Percentiles rank a stretch among this genome's conserved stretches.
Conservation (phyloP, 2,888 invertebrate species). For the Hypomecis atomaria region DNA sequence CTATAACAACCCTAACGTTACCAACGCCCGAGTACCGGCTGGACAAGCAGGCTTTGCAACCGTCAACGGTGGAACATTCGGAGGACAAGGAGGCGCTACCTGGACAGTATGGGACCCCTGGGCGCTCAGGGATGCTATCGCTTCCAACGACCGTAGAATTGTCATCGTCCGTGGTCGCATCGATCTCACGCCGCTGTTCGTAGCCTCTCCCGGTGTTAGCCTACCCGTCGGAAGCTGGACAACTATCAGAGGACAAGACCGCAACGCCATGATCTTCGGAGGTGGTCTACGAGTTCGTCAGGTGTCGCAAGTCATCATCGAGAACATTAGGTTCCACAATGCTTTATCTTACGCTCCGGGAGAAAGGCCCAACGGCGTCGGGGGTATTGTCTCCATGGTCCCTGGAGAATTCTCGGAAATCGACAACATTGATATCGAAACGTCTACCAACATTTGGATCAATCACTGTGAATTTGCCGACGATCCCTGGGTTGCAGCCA, state of each 20-base stretch:
- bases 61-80: conserved; percentile 14
- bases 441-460: conserved; percentile 2
- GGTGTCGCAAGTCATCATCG: conserved; percentile 22
- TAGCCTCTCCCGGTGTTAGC: conserved; percentile 26
- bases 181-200: conserved; percentile 28
- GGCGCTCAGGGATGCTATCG: conserved; percentile 30
- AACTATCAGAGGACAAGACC: conserved; percentile 25
- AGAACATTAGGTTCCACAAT: conserved; percentile 33
- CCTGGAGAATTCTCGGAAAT: conserved; percentile 29
- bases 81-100: conserved; percentile 30
- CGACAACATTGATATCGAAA: conserved; percentile 23
- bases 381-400: conserved; percentile 27
- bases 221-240: conserved; percentile 22
- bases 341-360: conserved; percentile 32
- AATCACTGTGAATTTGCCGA: conserved; percentile 38
- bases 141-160: conserved; percentile 11
- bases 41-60: conserved; percentile 15
- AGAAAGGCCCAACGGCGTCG: conserved; percentile 34
- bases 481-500: conserved; percentile 34
- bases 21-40: not conserved
- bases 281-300: conserved; percentile 18
- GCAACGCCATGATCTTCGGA: conserved; percentile 30
- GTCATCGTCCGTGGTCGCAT: conserved; percentile 34
- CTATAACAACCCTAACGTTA: not conserved
- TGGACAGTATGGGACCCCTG: conserved; percentile 38